A percentile compares a stretch with the other conserved stretches of the same genome.
phyloP scores from a whole-genome alignment of 1,140 invertebrate species.

The Lepidotrigona ventralis region DNA sequence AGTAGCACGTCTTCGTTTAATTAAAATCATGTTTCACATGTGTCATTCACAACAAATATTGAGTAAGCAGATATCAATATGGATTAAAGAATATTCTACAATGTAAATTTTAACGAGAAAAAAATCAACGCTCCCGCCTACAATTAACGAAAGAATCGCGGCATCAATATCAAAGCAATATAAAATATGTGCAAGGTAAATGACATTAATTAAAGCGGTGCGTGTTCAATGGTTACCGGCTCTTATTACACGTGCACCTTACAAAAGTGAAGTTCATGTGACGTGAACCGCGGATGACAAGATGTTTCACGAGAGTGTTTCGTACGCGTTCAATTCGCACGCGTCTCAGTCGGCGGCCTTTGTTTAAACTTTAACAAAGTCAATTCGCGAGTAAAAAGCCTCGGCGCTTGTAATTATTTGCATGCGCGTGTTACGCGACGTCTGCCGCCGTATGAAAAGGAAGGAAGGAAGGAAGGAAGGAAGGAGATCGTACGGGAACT shows the following conservation, averaged over 20 bases:
- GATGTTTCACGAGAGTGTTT: not conserved
- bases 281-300: not conserved
- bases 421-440: constrained; percentile 42
- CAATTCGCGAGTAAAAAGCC: constrained; percentile 30
- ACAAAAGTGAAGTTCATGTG: not conserved
- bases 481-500: constrained; percentile 49
- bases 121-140: not conserved
- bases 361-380: constrained; percentile 31
- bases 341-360: not conserved
- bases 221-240: not conserved
- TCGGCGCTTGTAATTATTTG: not conserved
- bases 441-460: constrained; percentile 35
- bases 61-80: not conserved
- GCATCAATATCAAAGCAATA: not conserved
- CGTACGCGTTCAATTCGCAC: not conserved
- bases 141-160: no score
- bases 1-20: not conserved
- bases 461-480: constrained; percentile 2
- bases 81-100: not conserved
- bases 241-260: not conserved
- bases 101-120: not conserved
- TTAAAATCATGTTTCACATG: not conserved
- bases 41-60: not conserved
- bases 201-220: constrained; percentile 11
- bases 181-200: not conserved